A percentile compares a stretch with the other conserved stretches of the same genome.
phyloP scores from a whole-genome alignment of 1,140 invertebrate species.

The Ctenoplectra terminalis region DNA sequence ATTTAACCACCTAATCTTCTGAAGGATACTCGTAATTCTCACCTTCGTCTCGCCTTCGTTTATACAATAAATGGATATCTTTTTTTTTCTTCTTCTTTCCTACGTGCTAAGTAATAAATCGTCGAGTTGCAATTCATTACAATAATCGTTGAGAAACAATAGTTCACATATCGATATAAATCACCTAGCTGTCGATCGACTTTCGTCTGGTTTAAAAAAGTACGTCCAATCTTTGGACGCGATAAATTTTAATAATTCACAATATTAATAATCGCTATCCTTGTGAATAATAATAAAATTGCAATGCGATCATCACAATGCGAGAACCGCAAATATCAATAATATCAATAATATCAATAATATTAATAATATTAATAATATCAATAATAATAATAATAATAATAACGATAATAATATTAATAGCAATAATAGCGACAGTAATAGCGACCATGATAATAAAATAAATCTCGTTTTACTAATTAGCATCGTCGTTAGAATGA shows the following conservation, averaged over 20 bases:
- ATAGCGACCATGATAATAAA: conserved; percentile 74
- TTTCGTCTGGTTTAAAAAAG: conserved; percentile 64
- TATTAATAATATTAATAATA: conserved; percentile 56
- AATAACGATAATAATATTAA: conserved; percentile 74
- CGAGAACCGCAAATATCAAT: conserved; percentile 52
- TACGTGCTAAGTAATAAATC: conserved; percentile 76
- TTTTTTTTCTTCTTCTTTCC: conserved; percentile 54
- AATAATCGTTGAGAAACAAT: conserved; percentile 53
- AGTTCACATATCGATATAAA: conserved; percentile 70
- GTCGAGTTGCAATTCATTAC: conserved; percentile 60
- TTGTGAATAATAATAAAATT: conserved; percentile 56
- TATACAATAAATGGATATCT: conserved; percentile 79
- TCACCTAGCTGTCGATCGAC: conserved; percentile 58
- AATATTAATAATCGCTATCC: conserved; percentile 55
- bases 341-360: conserved; percentile 60
- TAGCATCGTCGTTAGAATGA: conserved; percentile 79
- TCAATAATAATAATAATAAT: conserved; percentile 75
- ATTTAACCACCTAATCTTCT: conserved; percentile 79
- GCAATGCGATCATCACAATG: conserved; percentile 46
- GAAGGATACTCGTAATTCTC: conserved; percentile 68
- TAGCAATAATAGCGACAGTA: not conserved
- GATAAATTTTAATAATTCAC: conserved; percentile 76
- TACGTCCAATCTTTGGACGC: conserved; percentile 49
- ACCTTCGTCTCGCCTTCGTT: conserved; percentile 64
- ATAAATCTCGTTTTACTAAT: conserved; percentile 63